Conservation (phyloP, 30 jellyfish, hydroid and myxozoan genomes). For the Chrysaora quinquecirrha region DNA sequence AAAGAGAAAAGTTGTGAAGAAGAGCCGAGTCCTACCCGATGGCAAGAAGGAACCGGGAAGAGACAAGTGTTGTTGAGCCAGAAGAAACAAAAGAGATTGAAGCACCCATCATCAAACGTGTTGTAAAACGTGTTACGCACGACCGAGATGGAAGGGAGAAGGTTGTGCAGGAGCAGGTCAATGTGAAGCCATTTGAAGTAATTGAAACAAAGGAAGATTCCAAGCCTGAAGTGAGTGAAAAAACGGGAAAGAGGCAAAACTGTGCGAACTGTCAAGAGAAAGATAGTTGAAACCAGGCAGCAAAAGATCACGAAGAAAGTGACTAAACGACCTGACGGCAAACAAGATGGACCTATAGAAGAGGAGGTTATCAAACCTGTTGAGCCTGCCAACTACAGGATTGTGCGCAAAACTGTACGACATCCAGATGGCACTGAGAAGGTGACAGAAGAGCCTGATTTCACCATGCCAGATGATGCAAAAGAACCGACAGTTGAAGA, state of each 20-base stretch:
- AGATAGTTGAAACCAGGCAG: slow-evolving; percentile 24
- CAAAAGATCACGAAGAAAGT: not conserved
- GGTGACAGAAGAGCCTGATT: not conserved
- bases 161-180: slow-evolving; percentile 74
- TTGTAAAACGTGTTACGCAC: slow-evolving; percentile 49
- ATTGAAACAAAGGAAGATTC: slow-evolving; percentile 53
- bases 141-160: slow-evolving; percentile 73
- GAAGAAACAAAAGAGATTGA: slow-evolving; percentile 44
- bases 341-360: not conserved
- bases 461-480: not conserved
- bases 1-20: slow-evolving; percentile 39
- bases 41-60: slow-evolving; percentile 51
- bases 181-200: slow-evolving; percentile 38
- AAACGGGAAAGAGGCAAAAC: slow-evolving; percentile 50
- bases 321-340: not conserved
- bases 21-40: slow-evolving; percentile 54
- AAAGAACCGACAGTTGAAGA: not conserved
- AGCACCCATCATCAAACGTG: slow-evolving; percentile 39
- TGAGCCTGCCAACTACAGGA: not conserved
- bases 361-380: not conserved
- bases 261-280: slow-evolving; percentile 26
- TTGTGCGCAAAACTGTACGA: not conserved
- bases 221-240: slow-evolving; percentile 65
- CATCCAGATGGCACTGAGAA: not conserved
- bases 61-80: slow-evolving; percentile 58